Conservation (phyloP, 2,888 invertebrate species). For the Chrysina gloriosa region DNA sequence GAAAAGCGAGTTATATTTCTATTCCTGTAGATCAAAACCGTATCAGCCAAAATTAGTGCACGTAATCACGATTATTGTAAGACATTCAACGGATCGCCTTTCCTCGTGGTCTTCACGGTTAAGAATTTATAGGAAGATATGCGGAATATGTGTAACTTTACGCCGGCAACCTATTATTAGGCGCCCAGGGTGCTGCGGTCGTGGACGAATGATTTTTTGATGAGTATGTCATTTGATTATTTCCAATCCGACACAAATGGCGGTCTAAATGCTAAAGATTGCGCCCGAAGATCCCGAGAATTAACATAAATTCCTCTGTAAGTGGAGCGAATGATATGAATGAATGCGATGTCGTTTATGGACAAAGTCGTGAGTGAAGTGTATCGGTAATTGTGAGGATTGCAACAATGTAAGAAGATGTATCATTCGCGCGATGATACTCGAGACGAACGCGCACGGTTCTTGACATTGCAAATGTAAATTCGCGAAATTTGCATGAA, state of each 20-base stretch:
- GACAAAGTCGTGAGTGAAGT: not conserved
- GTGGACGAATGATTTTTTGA: conserved; percentile 30
- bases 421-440: conserved; percentile 11
- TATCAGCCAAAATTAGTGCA: not conserved
- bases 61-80: not conserved
- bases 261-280: conserved; percentile 8
- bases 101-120: no score
- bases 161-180: conserved; percentile 19
- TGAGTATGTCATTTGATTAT: conserved; percentile 32
- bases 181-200: conserved; percentile 21
- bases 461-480: not conserved
- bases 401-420: not conserved
- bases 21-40: not conserved
- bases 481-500: conserved; percentile 11
- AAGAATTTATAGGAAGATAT: conserved; percentile 3
- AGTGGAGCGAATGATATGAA: conserved; percentile 13
- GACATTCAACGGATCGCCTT: not conserved
- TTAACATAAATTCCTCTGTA: conserved; percentile 24
- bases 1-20: no score
- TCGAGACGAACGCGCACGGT: not conserved
- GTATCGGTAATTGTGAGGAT: not conserved
- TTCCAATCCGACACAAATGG: conserved; percentile 17
- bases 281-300: conserved; percentile 6
- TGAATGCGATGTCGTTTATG: conserved; percentile 11
- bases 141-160: conserved; percentile 25